These are phyloP conservation scores for Sinopyrophorus schimmeli DNA, from an alignment of 2,888 invertebrate species.

Conservation along the genomic window DNA sequence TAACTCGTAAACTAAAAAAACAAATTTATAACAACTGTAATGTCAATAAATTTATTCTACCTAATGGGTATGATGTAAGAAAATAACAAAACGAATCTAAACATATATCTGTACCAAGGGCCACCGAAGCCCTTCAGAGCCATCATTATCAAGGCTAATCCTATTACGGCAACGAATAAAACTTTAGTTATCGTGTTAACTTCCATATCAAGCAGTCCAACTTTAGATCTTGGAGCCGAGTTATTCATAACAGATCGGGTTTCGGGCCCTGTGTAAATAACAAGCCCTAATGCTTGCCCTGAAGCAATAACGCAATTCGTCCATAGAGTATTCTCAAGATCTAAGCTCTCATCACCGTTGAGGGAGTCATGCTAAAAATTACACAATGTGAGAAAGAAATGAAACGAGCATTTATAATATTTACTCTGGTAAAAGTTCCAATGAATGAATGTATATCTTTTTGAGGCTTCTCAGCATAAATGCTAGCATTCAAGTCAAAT, in stretches of 20 bases:
- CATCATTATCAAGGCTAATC: slow-evolving; percentile 92
- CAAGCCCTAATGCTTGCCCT: slow-evolving; percentile 91
- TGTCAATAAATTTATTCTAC: slow-evolving; percentile 50
- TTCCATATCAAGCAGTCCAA: slow-evolving; percentile 92
- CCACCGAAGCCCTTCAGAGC: slow-evolving; percentile 94
- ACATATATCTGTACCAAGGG: slow-evolving; percentile 95
- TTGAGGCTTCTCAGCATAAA: slow-evolving; percentile 97
- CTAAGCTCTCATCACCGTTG: slow-evolving; percentile 77
- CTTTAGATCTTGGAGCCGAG: slow-evolving; percentile 92
- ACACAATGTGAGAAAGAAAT: not conserved
- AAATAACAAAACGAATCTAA: slow-evolving; percentile 94
- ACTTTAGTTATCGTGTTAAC: slow-evolving; percentile 97
- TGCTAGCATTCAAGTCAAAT: slow-evolving; percentile 81
- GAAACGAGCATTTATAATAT: slow-evolving; percentile 22
- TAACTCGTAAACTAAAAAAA: slow-evolving; percentile 84
- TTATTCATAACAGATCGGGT: slow-evolving; percentile 99
- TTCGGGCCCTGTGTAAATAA: slow-evolving; percentile 96
- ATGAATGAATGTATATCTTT: slow-evolving; percentile 97
- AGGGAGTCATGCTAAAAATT: slow-evolving; percentile 61
- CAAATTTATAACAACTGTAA: not conserved
- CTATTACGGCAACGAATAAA: slow-evolving; percentile 87
- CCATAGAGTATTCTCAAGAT: slow-evolving; percentile 97
- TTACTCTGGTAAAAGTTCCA: slow-evolving; percentile 76
- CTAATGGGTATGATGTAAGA: slow-evolving; percentile 99
- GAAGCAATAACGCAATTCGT: slow-evolving; percentile 98